These are phyloP conservation scores for Lasioglossum malachurum DNA, from an alignment of 2,888 invertebrate genomes.

Conservation along the genomic window DNA sequence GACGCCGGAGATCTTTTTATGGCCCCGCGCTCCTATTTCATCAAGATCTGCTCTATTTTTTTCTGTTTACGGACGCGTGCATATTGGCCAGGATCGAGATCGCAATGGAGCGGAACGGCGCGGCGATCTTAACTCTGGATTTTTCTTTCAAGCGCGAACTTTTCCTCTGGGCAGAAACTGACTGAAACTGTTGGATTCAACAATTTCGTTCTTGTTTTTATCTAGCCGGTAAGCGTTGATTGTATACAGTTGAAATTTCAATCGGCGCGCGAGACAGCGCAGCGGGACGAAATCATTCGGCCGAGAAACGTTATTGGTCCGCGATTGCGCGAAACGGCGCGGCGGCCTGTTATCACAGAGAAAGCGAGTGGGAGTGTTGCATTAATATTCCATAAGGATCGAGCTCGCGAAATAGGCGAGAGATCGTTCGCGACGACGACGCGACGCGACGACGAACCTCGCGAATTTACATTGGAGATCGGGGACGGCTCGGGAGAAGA, in stretches of 20 bases:
- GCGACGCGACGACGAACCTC: slow-evolving; percentile 19
- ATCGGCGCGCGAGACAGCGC: not conserved
- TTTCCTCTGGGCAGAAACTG: not conserved
- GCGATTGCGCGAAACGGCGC: slow-evolving; percentile 4
- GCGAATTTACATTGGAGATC: slow-evolving; percentile 56
- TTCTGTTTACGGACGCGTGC: not conserved
- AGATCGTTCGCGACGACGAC: not conserved
- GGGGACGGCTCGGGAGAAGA: slow-evolving; percentile 37
- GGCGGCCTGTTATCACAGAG: not conserved
- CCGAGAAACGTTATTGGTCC: not conserved
- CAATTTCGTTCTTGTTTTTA: not conserved
- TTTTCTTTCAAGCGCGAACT: not conserved
- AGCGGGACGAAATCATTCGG: slow-evolving; percentile 12
- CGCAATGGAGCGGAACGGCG: not conserved
- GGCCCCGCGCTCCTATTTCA: not conserved
- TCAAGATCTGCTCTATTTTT: slow-evolving; percentile 1
- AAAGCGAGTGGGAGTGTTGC: not conserved
- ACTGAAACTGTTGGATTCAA: no score
- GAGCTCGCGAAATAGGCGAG: slow-evolving; percentile 30
- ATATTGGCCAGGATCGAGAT: not conserved
- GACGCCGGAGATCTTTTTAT: slow-evolving; percentile 10
- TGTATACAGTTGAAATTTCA: not conserved
- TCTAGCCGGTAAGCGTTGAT: not conserved
- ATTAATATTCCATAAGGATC: slow-evolving; percentile 54
- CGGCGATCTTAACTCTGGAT: not conserved